These are phyloP conservation scores for Crocodylus rhombifer DNA, from an alignment of 2,797 vertebrate genomes.

Conservation along the genomic window DNA sequence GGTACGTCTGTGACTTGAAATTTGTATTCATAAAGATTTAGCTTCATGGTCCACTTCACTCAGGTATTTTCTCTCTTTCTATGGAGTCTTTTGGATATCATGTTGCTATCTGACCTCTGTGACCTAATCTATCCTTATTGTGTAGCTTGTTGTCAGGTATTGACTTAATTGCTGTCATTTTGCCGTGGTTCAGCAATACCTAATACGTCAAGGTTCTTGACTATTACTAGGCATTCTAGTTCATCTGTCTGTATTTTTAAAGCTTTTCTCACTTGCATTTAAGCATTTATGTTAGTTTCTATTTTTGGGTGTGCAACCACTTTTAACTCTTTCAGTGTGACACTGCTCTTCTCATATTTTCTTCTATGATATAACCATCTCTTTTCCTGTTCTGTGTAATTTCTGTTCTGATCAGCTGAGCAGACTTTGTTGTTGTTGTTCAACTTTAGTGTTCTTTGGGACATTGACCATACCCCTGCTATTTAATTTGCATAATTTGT, in stretches of 20 bases:
- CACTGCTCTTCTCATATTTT: neutral
- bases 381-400: neutral
- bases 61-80: neutral
- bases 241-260: neutral
- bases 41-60: neutral
- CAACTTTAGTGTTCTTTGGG: neutral
- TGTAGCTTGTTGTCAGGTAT: neutral
- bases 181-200: neutral
- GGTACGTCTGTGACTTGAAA: neutral
- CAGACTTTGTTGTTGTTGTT: neutral
- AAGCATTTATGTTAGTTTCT: neutral
- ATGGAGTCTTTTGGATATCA: neutral
- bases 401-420: neutral
- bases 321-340: neutral
- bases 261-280: neutral
- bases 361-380: neutral
- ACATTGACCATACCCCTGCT: neutral
- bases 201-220: neutral
- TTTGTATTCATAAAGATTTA: neutral
- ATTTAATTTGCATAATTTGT: neutral
- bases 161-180: neutral
- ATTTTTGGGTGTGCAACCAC: neutral
- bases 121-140: neutral
- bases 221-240: neutral
- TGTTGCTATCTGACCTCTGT: neutral